Base-by-base conservation (phyloP, 2,888 invertebrate genomes). In the Allygus modestus region DNA sequence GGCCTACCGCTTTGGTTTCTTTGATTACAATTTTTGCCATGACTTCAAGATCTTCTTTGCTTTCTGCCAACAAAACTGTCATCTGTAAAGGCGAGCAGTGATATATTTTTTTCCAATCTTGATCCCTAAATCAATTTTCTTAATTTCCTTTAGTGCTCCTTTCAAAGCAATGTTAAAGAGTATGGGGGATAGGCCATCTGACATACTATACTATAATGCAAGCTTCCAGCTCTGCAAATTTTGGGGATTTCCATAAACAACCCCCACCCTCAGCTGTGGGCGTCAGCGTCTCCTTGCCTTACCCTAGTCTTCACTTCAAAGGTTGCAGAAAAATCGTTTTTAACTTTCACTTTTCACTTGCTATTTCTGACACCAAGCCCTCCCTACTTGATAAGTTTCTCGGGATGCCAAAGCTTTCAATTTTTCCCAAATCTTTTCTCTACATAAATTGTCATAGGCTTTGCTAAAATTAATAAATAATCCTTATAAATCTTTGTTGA, bases 381-480 rank as follows among this genome's bases (percentile, higher is more conserved):
- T 37, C 69, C 82, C 41, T 82, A 46, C 31, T 9, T 17, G 82
- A 73, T 5, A 84, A 73, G 54, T 84, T 82, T 41, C n/a, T 82
- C 0, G 75, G 75, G 23, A 84, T 81, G 20, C 82, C 84, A 71
- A 54, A 81, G 15, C 71, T 81, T n/a, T 73, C 58, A 82, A 84
- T 82, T 73, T 73, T 81, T 31, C 41, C 54, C 81, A 82, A 0
- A 84, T 41, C 28, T 31, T 84, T 58, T 54, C 82, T 43, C 75
- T 51, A 20, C 71, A 28, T 46, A 84, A 51, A 58, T 37, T 73
- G n/a, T 84, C 81, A 31, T 84, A 84, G 20, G 82, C 75, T 65
- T 85, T 82, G 28, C 43, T 85, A 28, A 85, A 85, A 31, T 85
- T 77, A 31, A 85, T 41, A 37, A 82, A 77, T 51, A 82, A 65